Evolutionary conservation across 2,113 vertebrate species (phyloP), one percentile per base, ranked within the genome.

Genomic region (Oenanthe melanoleuca): DNA sequence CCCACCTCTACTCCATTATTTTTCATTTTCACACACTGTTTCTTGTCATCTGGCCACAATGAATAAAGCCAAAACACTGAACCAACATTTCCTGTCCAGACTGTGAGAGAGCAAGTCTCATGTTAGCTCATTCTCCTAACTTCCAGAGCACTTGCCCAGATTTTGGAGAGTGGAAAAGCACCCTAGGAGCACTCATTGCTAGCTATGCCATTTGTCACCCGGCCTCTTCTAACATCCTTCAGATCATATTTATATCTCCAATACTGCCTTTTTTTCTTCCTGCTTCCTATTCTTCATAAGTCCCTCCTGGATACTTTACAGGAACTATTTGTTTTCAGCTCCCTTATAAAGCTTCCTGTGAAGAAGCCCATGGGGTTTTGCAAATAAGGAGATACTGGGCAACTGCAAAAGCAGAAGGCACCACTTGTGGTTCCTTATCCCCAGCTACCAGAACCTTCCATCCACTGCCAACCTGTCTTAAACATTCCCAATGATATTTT

Each of bases 21-120:
- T 83, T 96, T 95, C 55, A 42, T 91, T 96, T 85, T 80, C 56
- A 44, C 57, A 88, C 24, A 47, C 72, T 96, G 31, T 63, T 82
- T 21, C 4, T 0, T 89, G 75, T 90, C 44, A 61, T 63, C 67
- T 56, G 47, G 44, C 38, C 64, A 66, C 38, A 83, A 61, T 14
- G 33, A 75, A 82, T 31, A 60, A 88, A 83, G 52, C 29, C 64
- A 86, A 95, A 93, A 77, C 71, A 47, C 47, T 52, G 31, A 18
- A 80, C 71, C 74, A 78, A 66, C 49, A 53, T 88, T 92, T 93
- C 64, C 85, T 66, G 67, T 44, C 44, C 85, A 89, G 81, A 55
- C 71, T 73, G 79, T 67, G 66, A 52, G 16, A 85, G 31, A 55
- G 34, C 52, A 33, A 49, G 22, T 80, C n/a, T 87, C 42, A 37